Base-by-base conservation (phyloP, 2,888 invertebrate species). In the Agrenia bidenticulata region DNA sequence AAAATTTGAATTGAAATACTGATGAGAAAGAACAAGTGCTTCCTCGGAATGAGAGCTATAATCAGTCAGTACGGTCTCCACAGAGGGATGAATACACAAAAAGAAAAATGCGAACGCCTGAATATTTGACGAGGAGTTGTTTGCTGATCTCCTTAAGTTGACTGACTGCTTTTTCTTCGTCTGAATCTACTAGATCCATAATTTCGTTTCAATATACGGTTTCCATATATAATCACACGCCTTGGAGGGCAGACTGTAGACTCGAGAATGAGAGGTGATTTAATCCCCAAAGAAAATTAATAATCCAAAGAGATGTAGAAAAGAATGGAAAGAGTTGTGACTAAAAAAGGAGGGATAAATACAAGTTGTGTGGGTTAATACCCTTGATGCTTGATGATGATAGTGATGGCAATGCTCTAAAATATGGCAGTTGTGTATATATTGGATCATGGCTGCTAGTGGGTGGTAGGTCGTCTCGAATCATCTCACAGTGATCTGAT, bases 221-320 rank as follows among this genome's bases (percentile, higher is more conserved):
- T 32, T 32, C 32, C 32, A 32, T 32, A 11, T 32, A 32, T 32
- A 32, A 32, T 32, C 32, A 32, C 5, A 32, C 5, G 32, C 32
- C 32, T 7, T 32, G 32, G 11, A 32, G 32, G 32, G 32, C 11
- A 32, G 32, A 32, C 32, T 32, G 32, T 32, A 32, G 32, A 32
- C 32, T 32, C 32, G 32, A 11, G 32, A 32, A 7, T 32, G 32
- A 32, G 32, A 32, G 45, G 19, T 45, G 45, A 15, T 45, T 45
- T 45, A 45, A 45, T 45, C 45, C 45, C 19, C n/a, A 19, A 45
- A 19, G 45, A 45, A 45, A 45, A 45, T 45, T 45, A 45, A 45
- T 45, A 45, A 45, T 45, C 45, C 45, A 45, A 45, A 5, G 45
- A 45, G 19, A 15, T 45, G 45, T 17, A 45, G 9, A 45, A 45